Evolutionary conservation across 2,888 invertebrate genomes (phyloP).

Genomic region (Apamea monoglypha): DNA sequence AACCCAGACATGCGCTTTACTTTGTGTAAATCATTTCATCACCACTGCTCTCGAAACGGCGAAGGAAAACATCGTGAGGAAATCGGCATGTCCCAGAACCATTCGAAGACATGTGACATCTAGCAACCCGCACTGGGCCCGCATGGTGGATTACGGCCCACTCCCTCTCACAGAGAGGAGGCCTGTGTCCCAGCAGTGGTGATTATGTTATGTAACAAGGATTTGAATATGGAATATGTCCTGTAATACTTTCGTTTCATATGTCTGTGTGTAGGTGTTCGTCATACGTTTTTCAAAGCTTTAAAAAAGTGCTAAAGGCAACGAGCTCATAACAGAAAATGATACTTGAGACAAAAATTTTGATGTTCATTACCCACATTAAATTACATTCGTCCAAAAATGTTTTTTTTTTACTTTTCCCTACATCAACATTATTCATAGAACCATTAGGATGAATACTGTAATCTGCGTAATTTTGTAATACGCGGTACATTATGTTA

Average conservation of each 20-base stretch:
- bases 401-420: neutral
- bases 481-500: constrained; percentile 5
- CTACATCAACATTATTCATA: neutral
- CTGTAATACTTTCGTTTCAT: neutral
- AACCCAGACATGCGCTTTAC: too few relatives aligned
- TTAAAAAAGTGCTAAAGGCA: neutral
- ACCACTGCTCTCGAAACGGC: too few relatives aligned
- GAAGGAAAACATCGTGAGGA: too few relatives aligned
- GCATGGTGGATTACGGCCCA: too few relatives aligned
- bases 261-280: neutral
- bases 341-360: neutral
- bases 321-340: neutral
- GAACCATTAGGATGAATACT: neutral
- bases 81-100: too few relatives aligned
- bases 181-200: too few relatives aligned
- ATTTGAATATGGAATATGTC: neutral
- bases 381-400: neutral
- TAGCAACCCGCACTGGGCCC: too few relatives aligned
- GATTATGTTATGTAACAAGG: neutral
- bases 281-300: neutral
- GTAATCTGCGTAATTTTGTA: neutral
- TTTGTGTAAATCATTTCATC: too few relatives aligned
- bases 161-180: too few relatives aligned
- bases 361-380: neutral
- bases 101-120: too few relatives aligned